phyloP scores from a whole-genome alignment of 2,797 vertebrate genomes.

The Anniella stebbinsi region DNA sequence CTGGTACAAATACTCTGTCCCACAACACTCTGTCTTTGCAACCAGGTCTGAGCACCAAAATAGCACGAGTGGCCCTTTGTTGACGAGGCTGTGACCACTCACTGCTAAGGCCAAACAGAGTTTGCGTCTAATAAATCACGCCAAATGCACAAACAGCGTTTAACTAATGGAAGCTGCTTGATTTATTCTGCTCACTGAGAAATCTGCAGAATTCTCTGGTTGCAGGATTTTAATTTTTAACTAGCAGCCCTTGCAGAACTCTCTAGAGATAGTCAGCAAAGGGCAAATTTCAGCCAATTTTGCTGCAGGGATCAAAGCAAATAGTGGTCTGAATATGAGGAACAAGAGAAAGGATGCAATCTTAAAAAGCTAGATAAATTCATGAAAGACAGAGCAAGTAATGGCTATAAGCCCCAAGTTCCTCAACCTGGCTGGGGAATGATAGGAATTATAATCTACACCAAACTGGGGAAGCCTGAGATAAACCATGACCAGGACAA shows the following conservation, averaged over 20 bases:
- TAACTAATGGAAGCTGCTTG: neutral
- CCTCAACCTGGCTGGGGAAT: neutral
- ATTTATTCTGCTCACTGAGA: slow-evolving; percentile 5
- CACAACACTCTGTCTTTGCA: neutral
- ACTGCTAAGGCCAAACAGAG: neutral
- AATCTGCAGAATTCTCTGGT: neutral
- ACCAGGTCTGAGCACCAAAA: neutral
- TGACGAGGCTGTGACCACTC: neutral
- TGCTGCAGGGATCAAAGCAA: neutral
- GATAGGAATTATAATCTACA: too few species aligned
- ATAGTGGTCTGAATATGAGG: neutral
- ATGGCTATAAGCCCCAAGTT: neutral
- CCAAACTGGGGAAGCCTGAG: too few species aligned
- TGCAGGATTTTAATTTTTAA: slow-evolving; percentile 4
- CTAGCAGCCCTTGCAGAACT: neutral
- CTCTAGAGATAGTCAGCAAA: neutral
- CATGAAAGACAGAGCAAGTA: neutral
- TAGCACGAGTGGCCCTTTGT: neutral
- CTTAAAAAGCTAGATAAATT: neutral
- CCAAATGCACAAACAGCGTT: neutral
- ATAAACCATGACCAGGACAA: too few species aligned
- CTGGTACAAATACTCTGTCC: neutral
- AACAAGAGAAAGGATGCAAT: neutral
- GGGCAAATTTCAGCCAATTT: neutral
- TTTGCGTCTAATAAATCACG: neutral